Percentiles rank a stretch among this genome's conserved stretches.
These are phyloP conservation scores for Microcebus tavaratra DNA, from an alignment of 2,113 vertebrate genomes.

Conservation along the genomic window DNA sequence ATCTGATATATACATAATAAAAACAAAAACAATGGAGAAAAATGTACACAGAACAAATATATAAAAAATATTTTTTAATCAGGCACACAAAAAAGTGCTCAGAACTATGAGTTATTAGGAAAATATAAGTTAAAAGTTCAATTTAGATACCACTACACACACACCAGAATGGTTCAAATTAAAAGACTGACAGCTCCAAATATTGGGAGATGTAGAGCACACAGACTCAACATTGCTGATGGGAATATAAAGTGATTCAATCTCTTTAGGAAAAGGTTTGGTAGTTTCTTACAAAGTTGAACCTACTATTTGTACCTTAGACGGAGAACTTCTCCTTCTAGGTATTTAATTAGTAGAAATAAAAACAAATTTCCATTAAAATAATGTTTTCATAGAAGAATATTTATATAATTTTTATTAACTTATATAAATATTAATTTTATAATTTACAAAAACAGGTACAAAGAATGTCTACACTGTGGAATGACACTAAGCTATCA, in stretches of 20 bases:
- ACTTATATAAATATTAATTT: too few species aligned
- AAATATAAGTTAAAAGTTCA: neutral
- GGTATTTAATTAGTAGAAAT: neutral
- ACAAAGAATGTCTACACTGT: neutral
- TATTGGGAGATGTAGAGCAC: neutral
- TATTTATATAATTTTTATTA: slow-evolving; percentile 14
- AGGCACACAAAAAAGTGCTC: neutral
- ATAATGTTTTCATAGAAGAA: neutral
- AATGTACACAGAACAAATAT: neutral
- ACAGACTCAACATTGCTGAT: neutral
- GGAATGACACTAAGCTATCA: neutral
- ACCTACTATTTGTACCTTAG: neutral
- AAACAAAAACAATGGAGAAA: neutral
- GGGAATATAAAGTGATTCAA: neutral
- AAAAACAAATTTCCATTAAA: neutral
- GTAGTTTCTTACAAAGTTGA: neutral
- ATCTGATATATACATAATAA: neutral
- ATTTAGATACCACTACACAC: neutral
- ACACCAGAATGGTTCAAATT: neutral
- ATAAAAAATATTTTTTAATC: neutral
- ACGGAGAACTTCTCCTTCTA: neutral
- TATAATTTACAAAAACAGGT: neutral
- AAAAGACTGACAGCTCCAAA: neutral
- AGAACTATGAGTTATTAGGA: neutral
- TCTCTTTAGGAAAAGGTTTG: neutral